A percentile compares a stretch with the other conserved stretches of the same genome.
phyloP scores from a whole-genome alignment of 30 jellyfish, hydroid and myxozoan genomes.

The Pelagia noctiluca region DNA sequence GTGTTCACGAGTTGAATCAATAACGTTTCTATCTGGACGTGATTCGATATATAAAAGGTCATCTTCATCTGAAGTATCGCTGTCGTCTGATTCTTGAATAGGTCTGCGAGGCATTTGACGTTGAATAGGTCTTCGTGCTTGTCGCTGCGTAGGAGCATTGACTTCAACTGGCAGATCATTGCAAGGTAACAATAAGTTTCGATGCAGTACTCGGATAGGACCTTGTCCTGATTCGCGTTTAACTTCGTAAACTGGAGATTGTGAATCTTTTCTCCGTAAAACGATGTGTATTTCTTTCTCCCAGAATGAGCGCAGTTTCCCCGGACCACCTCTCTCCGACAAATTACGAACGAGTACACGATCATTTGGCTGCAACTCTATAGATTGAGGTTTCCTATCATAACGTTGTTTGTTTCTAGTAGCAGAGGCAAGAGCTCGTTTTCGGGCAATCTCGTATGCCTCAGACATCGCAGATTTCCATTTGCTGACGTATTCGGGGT shows the following conservation, averaged over 20 bases:
- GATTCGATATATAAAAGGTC: no score
- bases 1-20: no score
- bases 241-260: constrained; percentile 27
- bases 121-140: no score
- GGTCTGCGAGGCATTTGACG: background rate
- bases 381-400: background rate
- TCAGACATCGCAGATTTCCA: constrained; percentile 46
- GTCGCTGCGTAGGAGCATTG: no score
- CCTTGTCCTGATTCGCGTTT: constrained; percentile 8
- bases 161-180: no score
- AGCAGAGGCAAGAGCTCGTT: background rate
- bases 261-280: constrained; percentile 1
- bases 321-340: constrained; percentile 61
- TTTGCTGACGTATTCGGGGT: constrained; percentile 15
- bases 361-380: no score
- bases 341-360: constrained; percentile 10
- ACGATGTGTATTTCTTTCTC: constrained; percentile 26
- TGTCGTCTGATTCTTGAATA: background rate
- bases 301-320: constrained; percentile 44
- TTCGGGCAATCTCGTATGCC: constrained; percentile 36
- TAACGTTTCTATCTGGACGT: no score
- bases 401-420: background rate
- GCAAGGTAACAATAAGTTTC: no score
- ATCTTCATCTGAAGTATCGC: no score
- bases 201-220: constrained; percentile 3